Percentiles rank a stretch among this genome's conserved stretches.
Evolutionary conservation across 2,113 vertebrate genomes (phyloP).

Genomic region (Platysteira castanea): DNA sequence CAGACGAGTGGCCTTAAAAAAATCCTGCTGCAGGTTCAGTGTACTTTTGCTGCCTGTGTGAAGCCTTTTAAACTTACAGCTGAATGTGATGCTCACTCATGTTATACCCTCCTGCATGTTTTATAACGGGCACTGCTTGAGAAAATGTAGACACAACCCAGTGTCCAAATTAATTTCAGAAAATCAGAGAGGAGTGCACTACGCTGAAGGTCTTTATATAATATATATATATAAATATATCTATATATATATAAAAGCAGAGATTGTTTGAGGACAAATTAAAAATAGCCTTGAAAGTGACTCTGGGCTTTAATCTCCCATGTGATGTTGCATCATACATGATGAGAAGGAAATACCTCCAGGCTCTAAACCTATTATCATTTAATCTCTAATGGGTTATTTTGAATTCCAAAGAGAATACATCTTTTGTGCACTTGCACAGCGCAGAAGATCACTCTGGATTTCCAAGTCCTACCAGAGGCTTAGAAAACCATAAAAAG

Average conservation of each 20-base stretch:
- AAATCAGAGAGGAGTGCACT: not conserved
- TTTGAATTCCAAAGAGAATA: not conserved
- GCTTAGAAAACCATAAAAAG: not conserved
- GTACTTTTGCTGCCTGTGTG: not conserved
- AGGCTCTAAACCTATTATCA: slow-evolving; percentile 41
- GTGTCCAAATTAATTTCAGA: not conserved
- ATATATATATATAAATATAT: not conserved
- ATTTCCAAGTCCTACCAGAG: not conserved
- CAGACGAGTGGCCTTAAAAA: not conserved
- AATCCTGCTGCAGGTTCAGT: not conserved
- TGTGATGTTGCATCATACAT: not conserved
- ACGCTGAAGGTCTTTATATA: not conserved
- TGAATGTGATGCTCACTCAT: not conserved
- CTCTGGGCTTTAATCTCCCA: slow-evolving; percentile 43
- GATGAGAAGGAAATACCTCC: slow-evolving; percentile 42
- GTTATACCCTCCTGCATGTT: not conserved
- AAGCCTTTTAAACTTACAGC: not conserved
- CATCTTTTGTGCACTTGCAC: not conserved
- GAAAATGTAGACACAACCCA: not conserved
- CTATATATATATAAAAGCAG: not conserved
- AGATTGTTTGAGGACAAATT: slow-evolving; percentile 34
- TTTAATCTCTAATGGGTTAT: slow-evolving; percentile 37
- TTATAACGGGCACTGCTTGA: not conserved
- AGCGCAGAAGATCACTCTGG: not conserved
- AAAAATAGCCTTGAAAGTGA: slow-evolving; percentile 52